phyloP scores from a whole-genome alignment of 2,797 vertebrate species.

The Gorsachius magnificus region DNA sequence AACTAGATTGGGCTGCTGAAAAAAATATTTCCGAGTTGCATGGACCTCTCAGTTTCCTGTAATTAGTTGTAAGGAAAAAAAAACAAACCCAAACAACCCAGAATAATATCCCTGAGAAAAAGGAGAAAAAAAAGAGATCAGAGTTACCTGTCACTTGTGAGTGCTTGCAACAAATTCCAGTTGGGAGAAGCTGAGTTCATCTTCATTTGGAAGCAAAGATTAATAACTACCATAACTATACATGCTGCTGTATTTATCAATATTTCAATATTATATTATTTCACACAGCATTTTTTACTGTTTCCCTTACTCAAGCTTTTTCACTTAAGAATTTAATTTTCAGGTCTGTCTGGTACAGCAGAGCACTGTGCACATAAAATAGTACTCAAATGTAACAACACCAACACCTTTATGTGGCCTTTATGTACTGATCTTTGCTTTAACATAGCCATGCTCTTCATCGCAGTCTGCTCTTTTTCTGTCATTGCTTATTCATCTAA shows the following conservation, averaged over 20 bases:
- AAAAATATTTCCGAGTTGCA: neutral
- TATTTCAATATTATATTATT: neutral
- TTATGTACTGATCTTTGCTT: neutral
- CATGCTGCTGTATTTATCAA: neutral
- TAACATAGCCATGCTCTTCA: neutral
- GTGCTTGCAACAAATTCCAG: neutral
- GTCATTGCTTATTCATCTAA: neutral
- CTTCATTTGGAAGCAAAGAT: neutral
- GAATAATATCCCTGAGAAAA: neutral
- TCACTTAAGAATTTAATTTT: neutral
- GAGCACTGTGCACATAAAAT: neutral
- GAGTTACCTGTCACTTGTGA: neutral
- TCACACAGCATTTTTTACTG: neutral
- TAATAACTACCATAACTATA: neutral
- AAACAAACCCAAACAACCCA: neutral
- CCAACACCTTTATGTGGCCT: neutral
- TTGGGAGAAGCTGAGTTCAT: neutral
- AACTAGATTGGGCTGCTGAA: neutral
- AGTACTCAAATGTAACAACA: neutral
- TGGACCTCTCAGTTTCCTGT: neutral
- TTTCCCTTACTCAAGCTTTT: neutral
- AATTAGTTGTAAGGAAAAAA: neutral
- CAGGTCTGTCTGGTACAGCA: slow-evolving; percentile 15
- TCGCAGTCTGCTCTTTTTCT: neutral
- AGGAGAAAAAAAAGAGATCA: rapidly evolving